Conservation (phyloP, 2,888 invertebrate species). For the Shargacucullia verbasci region DNA sequence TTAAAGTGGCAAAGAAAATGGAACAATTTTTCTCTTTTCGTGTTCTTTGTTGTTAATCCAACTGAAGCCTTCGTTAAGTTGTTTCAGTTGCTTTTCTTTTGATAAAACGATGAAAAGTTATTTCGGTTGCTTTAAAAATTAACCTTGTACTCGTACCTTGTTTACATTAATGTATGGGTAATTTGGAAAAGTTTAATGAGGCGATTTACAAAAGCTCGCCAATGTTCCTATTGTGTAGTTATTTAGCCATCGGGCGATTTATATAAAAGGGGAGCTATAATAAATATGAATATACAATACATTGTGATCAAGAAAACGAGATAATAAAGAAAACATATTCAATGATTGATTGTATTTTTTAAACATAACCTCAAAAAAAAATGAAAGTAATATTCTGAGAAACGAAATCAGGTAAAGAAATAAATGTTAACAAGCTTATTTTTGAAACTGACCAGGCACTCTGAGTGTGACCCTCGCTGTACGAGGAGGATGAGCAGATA, state of each 20-base stretch:
- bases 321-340: too few relatives aligned
- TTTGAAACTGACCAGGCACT: constrained; percentile 75
- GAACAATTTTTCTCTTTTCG: constrained; percentile 1
- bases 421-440: too few relatives aligned
- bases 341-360: too few relatives aligned
- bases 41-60: constrained; percentile 27
- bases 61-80: constrained; percentile 21
- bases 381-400: too few relatives aligned
- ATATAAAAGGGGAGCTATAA: too few relatives aligned
- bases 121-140: constrained; percentile 1
- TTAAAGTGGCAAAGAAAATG: not conserved
- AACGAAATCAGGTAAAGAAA: too few relatives aligned
- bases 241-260: not conserved
- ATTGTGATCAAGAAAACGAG: not conserved
- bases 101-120: constrained; percentile 12
- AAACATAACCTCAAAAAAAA: too few relatives aligned
- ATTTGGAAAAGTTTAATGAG: constrained; percentile 10
- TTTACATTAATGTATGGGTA: not conserved
- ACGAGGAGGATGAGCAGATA: constrained; percentile 83
- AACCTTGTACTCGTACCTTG: not conserved
- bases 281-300: not conserved
- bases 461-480: constrained; percentile 80
- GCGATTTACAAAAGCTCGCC: not conserved
- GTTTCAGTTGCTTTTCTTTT: constrained; percentile 16
- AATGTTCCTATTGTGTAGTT: not conserved